phyloP scores from a whole-genome alignment of 2,113 vertebrate species.

The Pampusana beccarii region DNA sequence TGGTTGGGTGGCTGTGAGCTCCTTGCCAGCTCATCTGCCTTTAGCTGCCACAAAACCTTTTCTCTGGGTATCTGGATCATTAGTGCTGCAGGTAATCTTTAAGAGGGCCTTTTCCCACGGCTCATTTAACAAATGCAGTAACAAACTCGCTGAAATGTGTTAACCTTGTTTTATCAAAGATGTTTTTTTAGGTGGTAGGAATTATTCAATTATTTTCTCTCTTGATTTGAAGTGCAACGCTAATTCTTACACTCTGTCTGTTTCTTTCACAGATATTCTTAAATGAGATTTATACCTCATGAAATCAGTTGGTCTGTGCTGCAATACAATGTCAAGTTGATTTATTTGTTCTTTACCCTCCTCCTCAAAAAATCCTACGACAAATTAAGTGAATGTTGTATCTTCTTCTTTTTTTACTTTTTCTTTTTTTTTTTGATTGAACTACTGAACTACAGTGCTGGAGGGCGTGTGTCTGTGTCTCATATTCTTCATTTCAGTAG shows the following conservation, averaged over 20 bases:
- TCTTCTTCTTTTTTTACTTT: not conserved
- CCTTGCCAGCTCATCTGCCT: not conserved
- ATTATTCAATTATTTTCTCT: not conserved
- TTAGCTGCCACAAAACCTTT: not conserved
- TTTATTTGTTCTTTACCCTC: conserved; percentile 61
- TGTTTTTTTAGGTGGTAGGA: not conserved
- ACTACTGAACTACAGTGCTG: not conserved
- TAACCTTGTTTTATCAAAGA: not conserved
- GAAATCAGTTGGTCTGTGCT: conserved; percentile 51
- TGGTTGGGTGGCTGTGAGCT: not conserved
- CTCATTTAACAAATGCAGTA: not conserved
- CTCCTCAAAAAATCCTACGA: not conserved
- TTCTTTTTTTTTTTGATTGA: not conserved
- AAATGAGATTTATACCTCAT: conserved; percentile 55
- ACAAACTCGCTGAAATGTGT: not conserved
- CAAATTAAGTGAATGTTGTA: conserved; percentile 32
- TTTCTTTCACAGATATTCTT: conserved; percentile 42
- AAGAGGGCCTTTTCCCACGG: not conserved
- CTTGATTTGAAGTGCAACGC: conserved; percentile 15
- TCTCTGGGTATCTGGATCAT: not conserved
- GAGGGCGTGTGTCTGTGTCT: conserved; percentile 29
- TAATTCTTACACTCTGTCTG: not conserved
- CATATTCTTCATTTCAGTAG: conserved; percentile 27
- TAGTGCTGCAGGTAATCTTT: not conserved
- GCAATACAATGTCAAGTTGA: conserved; percentile 35